A percentile compares a stretch with the other conserved stretches of the same genome.
Evolutionary conservation across 2,113 vertebrate genomes (phyloP).

Genomic region (Dromaius novaehollandiae): DNA sequence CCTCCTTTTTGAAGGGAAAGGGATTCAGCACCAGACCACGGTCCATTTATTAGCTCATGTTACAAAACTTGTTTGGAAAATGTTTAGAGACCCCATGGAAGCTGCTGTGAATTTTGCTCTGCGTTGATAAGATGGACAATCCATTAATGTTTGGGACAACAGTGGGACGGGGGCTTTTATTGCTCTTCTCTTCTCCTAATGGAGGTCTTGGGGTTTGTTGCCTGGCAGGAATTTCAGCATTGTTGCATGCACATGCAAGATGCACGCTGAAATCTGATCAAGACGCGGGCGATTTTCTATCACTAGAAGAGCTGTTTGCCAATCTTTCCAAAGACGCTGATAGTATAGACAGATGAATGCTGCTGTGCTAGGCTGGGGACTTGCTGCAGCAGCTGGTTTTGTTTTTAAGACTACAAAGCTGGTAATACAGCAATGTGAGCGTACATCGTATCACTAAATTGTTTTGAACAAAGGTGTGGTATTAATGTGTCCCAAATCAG

Average conservation of each 20-base stretch:
- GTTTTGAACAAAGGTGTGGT: neutral
- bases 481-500: neutral
- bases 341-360: constrained; percentile 47
- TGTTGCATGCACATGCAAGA: constrained; percentile 14
- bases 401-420: constrained; percentile 69
- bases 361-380: neutral
- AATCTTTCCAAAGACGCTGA: constrained; percentile 45
- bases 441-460: constrained; percentile 17
- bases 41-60: neutral
- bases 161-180: constrained; percentile 4
- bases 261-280: no score
- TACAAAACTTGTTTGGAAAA: neutral
- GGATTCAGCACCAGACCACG: accelerated
- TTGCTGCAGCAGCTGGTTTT: constrained; percentile 70
- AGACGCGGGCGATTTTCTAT: no score
- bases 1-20: neutral
- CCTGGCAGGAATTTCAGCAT: constrained; percentile 32
- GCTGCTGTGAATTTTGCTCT: neutral
- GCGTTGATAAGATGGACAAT: neutral
- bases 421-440: neutral
- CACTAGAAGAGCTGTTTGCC: constrained; percentile 58
- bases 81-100: constrained; percentile 3
- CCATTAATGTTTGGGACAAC: neutral
- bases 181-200: constrained; percentile 5
- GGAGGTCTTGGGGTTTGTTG: constrained; percentile 56